Base-by-base conservation (phyloP, 2,797 vertebrate genomes). In the Echiichthys vipera region DNA sequence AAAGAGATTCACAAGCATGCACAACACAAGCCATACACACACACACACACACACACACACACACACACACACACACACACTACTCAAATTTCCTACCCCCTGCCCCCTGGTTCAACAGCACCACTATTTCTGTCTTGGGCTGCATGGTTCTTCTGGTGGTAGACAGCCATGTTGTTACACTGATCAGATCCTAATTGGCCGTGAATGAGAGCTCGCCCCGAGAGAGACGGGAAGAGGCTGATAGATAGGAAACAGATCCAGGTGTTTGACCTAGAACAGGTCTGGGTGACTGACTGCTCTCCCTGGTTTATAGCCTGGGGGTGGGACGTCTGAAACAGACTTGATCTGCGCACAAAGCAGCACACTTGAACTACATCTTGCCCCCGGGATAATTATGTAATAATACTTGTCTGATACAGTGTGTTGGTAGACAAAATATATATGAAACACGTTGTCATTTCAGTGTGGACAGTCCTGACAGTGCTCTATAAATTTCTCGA, bases 111-210 rank as follows among this genome's bases (percentile, higher is more conserved):
- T 88, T 86, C 78, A 87, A 84, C 84, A 89, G 79, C 57, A 56
- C 66, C 82, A 83, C 91, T 94, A 93, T 94, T 94, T 91, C 76
- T 91, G 91, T 83, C 86, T 20, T 34, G 75, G 86, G 65, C 87
- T 77, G 56, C 67, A 37, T 40, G 79, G 72, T 69, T 74, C 37
- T 74, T 80, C 78, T 81, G 74, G 84, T 78, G 80, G 65, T 67
- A 76, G 87, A 85, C 89, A 78, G 80, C 65, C 67, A 54, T 69
- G 84, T 84, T 56, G 74, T 89, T 76, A 78, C 77, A 88, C 69
- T 67, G 71, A 87, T 89, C 82, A 54, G 49, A 72, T 82, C 77
- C 78, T 83, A 87, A 90, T 84, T 87, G 75, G 66, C 34, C 37
- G 13, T 81, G 78, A 90, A 85, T 74, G 77, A 80, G 32, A 64